Conservation (phyloP, 2,113 vertebrate genomes). For the Oostethus manadensis region DNA sequence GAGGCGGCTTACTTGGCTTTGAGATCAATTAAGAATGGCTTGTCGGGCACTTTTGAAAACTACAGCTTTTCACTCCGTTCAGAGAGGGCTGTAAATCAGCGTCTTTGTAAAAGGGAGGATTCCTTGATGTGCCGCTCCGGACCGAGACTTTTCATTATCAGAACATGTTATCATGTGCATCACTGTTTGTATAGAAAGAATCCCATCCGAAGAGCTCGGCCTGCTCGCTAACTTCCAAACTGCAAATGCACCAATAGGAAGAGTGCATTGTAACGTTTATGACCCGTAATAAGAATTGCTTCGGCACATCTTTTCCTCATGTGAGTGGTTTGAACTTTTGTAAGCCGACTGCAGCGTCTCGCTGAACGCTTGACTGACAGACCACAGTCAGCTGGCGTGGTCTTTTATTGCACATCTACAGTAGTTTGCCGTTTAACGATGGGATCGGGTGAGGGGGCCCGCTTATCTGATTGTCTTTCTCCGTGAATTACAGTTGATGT, state of each 20-base stretch:
- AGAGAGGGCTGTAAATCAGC: constrained; percentile 6
- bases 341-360: constrained; percentile 15
- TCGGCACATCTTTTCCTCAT: constrained; percentile 19
- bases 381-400: constrained; percentile 7
- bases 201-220: constrained; percentile 22
- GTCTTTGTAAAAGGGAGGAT: constrained; percentile 16
- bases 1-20: background rate
- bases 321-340: constrained; percentile 16
- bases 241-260: background rate
- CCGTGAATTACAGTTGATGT: constrained; percentile 57
- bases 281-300: constrained; percentile 30
- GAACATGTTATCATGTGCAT: constrained; percentile 37
- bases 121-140: constrained; percentile 12
- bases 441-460: constrained; percentile 32
- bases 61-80: constrained; percentile 5
- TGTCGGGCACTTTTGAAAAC: constrained; percentile 12
- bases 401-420: constrained; percentile 39
- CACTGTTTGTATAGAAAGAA: constrained; percentile 17
- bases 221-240: background rate
- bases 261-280: constrained; percentile 27
- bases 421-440: constrained; percentile 42
- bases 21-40: constrained; percentile 17
- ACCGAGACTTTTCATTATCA: constrained; percentile 25
- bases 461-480: constrained; percentile 63
- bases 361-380: constrained; percentile 31